phyloP scores from a whole-genome alignment of 1,140 invertebrate genomes.

The Rhopalosiphum maidis region DNA sequence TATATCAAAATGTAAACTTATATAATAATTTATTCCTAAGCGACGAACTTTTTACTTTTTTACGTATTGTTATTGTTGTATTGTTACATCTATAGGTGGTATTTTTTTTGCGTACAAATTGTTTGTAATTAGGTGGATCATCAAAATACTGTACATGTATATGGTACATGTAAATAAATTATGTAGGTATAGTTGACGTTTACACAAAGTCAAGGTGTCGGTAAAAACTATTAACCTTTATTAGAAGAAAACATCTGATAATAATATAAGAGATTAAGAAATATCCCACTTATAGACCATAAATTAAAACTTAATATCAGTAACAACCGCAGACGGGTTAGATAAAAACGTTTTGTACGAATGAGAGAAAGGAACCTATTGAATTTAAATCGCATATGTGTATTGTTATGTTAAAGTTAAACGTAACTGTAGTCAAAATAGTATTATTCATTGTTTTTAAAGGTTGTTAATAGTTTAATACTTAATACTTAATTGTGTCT shows the following conservation, averaged over 20 bases:
- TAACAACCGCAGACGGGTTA: not conserved
- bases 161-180: not conserved
- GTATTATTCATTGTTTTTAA: not conserved
- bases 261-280: not conserved
- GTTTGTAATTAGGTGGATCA: not conserved
- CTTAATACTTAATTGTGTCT: not conserved
- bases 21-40: slow-evolving; percentile 5
- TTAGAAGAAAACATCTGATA: not conserved
- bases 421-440: not conserved
- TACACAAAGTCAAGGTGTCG: not conserved
- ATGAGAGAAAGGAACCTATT: not conserved
- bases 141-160: not conserved
- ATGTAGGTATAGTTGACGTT: not conserved
- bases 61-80: not conserved
- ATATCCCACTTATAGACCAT: not conserved
- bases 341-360: not conserved
- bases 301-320: not conserved
- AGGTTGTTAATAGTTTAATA: not conserved
- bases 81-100: not conserved
- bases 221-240: slow-evolving; percentile 16
- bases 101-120: not conserved
- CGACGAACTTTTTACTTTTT: not conserved
- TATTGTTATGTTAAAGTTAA: not conserved
- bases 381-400: not conserved
- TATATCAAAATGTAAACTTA: not conserved